A percentile compares a stretch with the other conserved stretches of the same genome.
These are phyloP conservation scores for Neofelis nebulosa DNA, from an alignment of 2,113 vertebrate genomes.

Conservation along the genomic window DNA sequence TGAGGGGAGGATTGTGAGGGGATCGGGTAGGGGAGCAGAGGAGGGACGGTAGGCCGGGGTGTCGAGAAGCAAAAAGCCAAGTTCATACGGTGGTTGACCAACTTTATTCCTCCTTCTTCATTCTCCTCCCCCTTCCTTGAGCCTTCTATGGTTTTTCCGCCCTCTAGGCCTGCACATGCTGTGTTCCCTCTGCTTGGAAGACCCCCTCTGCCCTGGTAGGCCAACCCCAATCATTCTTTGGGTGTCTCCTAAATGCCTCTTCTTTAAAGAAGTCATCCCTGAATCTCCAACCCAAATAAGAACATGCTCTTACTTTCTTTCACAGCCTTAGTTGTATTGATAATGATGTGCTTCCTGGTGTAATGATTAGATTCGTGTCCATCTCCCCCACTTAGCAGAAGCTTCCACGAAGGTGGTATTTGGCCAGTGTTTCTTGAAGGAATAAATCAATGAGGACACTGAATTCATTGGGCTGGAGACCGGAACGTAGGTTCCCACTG, in stretches of 20 bases:
- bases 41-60: neutral
- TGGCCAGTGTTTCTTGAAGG: neutral
- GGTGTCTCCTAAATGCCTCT: neutral
- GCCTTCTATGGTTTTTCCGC: neutral
- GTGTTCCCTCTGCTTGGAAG: conserved; percentile 1
- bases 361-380: neutral
- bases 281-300: neutral
- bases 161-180: neutral
- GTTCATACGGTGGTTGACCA: neutral
- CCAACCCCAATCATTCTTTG: neutral
- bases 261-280: neutral
- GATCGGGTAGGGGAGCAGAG: rapidly evolving
- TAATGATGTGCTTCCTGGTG: neutral
- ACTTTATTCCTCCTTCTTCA: neutral
- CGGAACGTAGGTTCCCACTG: neutral
- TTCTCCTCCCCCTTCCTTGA: neutral
- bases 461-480: neutral
- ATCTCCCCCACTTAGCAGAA: neutral
- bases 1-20: neutral
- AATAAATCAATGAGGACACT: neutral
- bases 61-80: neutral
- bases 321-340: neutral
- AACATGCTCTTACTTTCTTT: neutral
- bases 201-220: neutral
- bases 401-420: rapidly evolving